Conservation (phyloP, 2,113 vertebrate species). For the Pyrgilauda ruficollis region DNA sequence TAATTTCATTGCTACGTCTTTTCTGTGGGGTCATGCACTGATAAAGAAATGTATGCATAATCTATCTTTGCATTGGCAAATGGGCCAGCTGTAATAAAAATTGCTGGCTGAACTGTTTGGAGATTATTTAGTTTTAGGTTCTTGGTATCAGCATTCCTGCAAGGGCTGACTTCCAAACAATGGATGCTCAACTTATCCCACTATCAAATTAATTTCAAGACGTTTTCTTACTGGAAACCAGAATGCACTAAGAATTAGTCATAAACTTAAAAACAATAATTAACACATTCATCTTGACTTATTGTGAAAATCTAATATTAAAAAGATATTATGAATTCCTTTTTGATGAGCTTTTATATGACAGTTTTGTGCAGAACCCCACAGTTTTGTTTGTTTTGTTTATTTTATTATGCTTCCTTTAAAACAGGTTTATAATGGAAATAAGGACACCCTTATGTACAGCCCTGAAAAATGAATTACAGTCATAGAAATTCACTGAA, state of each 20-base stretch:
- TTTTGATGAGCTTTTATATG: not conserved
- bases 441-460: not conserved
- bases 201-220: not conserved
- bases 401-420: not conserved
- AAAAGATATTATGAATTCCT: not conserved
- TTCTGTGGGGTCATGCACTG: not conserved
- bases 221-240: not conserved
- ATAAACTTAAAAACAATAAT: not conserved
- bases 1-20: not conserved
- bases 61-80: not conserved
- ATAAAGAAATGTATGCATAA: not conserved
- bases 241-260: not conserved
- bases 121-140: not conserved
- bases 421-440: not conserved
- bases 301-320: not conserved
- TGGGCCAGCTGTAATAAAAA: not conserved
- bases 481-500: not conserved
- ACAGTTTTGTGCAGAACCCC: not conserved
- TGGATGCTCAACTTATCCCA: not conserved
- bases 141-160: not conserved
- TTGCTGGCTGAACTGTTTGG: not conserved
- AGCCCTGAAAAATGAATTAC: not conserved
- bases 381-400: not conserved
- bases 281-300: not conserved
- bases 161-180: not conserved